phyloP scores from a whole-genome alignment of 1,140 invertebrate genomes.

The Saxidomus purpurata region DNA sequence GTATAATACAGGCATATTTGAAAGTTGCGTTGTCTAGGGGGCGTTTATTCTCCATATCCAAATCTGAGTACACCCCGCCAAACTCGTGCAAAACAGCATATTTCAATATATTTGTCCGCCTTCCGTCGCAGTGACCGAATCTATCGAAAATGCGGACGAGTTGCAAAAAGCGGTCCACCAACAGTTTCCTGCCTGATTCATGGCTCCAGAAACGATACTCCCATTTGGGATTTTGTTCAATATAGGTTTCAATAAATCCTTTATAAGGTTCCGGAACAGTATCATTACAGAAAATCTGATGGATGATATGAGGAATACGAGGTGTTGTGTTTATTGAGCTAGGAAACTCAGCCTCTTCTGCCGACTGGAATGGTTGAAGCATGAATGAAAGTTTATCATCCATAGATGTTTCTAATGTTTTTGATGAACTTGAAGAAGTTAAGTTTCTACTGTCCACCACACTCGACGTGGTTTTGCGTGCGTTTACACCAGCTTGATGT shows the following conservation, averaged over 20 bases:
- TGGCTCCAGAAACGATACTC: conserved; percentile 45
- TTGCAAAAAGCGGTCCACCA: neutral
- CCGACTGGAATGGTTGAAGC: neutral
- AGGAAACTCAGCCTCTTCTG: neutral
- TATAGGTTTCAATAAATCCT: neutral
- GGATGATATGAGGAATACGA: conserved; percentile 26
- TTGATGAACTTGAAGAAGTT: neutral
- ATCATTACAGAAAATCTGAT: neutral
- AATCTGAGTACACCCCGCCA: conserved; percentile 80
- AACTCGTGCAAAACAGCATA: conserved; percentile 80
- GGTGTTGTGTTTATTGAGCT: neutral
- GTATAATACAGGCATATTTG: conserved; percentile 77
- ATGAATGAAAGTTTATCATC: neutral
- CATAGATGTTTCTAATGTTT: neutral
- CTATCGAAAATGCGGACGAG: neutral
- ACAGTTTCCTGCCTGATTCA: neutral
- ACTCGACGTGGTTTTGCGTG: too few relatives aligned
- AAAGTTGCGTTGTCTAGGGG: conserved; percentile 68
- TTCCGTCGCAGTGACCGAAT: neutral
- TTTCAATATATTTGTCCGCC: conserved; percentile 68
- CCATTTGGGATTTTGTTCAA: conserved; percentile 23
- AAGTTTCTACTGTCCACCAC: too few relatives aligned
- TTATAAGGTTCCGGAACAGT: neutral
- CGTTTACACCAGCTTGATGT: too few relatives aligned
- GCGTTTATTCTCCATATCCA: conserved; percentile 77